A percentile compares a stretch with the other conserved stretches of the same genome.
Evolutionary conservation across 2,113 vertebrate genomes (phyloP).

Genomic region (Eulemur macaco): DNA sequence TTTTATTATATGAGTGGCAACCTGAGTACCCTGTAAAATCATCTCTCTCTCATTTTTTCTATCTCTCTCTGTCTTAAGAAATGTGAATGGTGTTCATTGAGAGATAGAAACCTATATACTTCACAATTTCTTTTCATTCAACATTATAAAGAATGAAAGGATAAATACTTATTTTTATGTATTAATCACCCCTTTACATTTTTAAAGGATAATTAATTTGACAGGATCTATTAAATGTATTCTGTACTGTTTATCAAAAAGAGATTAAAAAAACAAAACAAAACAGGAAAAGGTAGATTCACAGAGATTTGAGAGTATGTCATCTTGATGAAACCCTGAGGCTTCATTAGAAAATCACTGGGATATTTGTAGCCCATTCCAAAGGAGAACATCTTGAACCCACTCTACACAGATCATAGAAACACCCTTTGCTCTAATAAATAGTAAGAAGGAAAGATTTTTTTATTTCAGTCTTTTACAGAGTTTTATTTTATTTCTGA

Average conservation of each 20-base stretch:
- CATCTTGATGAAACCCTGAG: slow-evolving; percentile 9
- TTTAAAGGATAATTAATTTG: background rate
- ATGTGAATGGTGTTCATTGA: background rate
- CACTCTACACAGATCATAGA: background rate
- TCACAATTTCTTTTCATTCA: background rate
- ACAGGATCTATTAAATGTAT: background rate
- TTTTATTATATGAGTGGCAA: background rate
- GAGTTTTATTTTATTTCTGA: background rate
- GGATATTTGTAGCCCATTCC: background rate
- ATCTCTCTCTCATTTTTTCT: background rate
- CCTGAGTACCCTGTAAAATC: background rate
- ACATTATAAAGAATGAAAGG: background rate
- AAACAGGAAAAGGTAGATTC: background rate
- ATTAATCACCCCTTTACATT: background rate
- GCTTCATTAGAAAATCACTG: background rate
- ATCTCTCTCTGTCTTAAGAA: background rate
- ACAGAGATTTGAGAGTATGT: background rate
- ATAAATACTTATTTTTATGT: background rate
- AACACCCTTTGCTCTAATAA: background rate
- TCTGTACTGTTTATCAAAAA: background rate
- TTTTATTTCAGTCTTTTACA: background rate
- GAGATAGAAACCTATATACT: background rate
- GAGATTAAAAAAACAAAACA: background rate
- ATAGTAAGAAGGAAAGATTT: background rate
- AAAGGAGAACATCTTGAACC: background rate